Conservation (phyloP, 2,888 invertebrate genomes). For the Ctena decussata region DNA sequence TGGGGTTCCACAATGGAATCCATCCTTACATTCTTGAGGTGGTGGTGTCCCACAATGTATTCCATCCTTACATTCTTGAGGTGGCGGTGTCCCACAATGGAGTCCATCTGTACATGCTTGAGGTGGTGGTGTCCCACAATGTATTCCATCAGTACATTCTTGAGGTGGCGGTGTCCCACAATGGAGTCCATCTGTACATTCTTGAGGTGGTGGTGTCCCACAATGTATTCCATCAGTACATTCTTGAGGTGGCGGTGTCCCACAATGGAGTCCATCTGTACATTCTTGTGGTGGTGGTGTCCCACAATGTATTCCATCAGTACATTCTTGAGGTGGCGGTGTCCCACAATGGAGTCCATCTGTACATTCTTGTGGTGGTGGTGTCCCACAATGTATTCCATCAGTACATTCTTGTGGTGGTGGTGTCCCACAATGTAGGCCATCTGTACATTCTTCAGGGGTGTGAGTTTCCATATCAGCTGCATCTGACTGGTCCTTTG, state of each 20-base stretch:
- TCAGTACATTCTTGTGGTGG: slow-evolving; percentile 61
- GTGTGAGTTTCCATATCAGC: slow-evolving; percentile 40
- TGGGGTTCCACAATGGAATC: slow-evolving; percentile 63
- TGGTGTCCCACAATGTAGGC: slow-evolving; percentile 38
- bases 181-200: slow-evolving; percentile 54
- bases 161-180: slow-evolving; percentile 59
- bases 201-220: slow-evolving; percentile 52
- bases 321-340: slow-evolving; percentile 40
- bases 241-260: slow-evolving; percentile 25
- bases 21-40: slow-evolving; percentile 63
- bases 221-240: slow-evolving; percentile 54
- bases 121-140: slow-evolving; percentile 34
- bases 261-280: slow-evolving; percentile 40
- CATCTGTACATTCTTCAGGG: slow-evolving; percentile 50
- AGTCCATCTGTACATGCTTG: slow-evolving; percentile 57
- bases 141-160: slow-evolving; percentile 25
- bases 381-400: slow-evolving; percentile 71
- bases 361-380: slow-evolving; percentile 44
- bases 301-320: slow-evolving; percentile 59
- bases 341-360: slow-evolving; percentile 67
- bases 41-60: slow-evolving; percentile 70
- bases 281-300: slow-evolving; percentile 40
- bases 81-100: slow-evolving; percentile 51
- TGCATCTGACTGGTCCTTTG: neutral
- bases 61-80: slow-evolving; percentile 58